Evolutionary conservation across 1,140 invertebrate genomes (phyloP).

Genomic region (Lasioglossum albipes): DNA sequence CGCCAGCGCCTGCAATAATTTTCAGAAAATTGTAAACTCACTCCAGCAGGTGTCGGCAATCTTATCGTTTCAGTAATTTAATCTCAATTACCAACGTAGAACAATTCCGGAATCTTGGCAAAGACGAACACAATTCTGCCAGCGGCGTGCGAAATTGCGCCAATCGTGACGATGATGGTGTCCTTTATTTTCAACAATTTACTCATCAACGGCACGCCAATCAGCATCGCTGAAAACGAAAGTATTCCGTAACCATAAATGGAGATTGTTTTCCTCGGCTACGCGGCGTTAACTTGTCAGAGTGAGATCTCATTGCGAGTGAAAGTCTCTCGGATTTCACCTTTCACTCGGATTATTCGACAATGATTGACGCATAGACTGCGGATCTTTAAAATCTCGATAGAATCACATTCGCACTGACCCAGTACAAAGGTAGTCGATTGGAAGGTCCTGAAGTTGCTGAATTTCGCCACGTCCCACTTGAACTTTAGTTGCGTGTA

Average conservation of each 20-base stretch:
- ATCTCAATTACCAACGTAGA: constrained; percentile 82
- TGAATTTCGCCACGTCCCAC: constrained; percentile 84
- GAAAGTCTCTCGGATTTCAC: constrained; percentile 37
- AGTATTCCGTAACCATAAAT: constrained; percentile 3
- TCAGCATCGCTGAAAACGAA: constrained; percentile 80
- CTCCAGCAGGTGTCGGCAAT: no score
- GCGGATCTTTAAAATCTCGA: not conserved
- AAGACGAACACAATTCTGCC: constrained; percentile 85
- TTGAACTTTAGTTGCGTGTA: constrained; percentile 85
- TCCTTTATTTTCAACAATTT: constrained; percentile 84
- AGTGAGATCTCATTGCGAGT: not conserved
- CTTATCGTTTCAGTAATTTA: not conserved
- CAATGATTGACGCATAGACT: no score
- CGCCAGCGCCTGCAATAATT: constrained; percentile 80
- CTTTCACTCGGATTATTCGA: constrained; percentile 23
- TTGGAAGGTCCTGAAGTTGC: constrained; percentile 85
- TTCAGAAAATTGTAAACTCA: constrained; percentile 4
- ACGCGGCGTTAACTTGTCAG: no score
- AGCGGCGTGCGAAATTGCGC: constrained; percentile 83
- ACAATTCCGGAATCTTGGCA: constrained; percentile 78
- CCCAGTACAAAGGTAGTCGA: constrained; percentile 84
- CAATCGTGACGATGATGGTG: constrained; percentile 86
- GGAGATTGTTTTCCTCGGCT: not conserved
- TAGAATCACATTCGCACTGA: constrained; percentile 52
- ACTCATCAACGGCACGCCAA: constrained; percentile 85